A percentile compares a stretch with the other conserved stretches of the same genome.
These are phyloP conservation scores for Diadophis punctatus DNA, from an alignment of 2,113 vertebrate species.

Conservation along the genomic window DNA sequence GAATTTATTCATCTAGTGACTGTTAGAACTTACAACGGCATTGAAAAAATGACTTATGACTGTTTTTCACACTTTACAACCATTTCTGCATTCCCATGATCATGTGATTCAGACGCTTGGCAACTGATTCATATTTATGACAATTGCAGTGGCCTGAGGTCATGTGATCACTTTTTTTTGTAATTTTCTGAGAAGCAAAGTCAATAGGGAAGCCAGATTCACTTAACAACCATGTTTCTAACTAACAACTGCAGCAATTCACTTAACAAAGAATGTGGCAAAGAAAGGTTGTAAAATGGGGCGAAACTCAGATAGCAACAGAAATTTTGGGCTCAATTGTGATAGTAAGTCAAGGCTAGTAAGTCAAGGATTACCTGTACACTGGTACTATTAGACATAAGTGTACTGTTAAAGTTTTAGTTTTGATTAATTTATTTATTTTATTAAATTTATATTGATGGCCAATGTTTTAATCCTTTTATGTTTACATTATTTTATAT, in stretches of 20 bases:
- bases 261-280: too few species aligned
- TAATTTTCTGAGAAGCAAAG: background rate
- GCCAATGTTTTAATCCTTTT: too few species aligned
- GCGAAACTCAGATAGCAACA: background rate
- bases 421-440: too few species aligned
- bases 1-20: background rate
- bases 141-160: background rate
- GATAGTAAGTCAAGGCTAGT: background rate
- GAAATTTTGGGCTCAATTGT: background rate
- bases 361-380: background rate
- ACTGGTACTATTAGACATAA: background rate
- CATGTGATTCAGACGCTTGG: background rate
- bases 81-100: background rate
- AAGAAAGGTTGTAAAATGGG: background rate
- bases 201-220: background rate
- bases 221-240: background rate
- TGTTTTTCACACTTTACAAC: background rate
- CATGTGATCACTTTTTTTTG: background rate
- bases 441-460: too few species aligned
- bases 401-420: background rate
- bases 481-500: background rate
- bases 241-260: too few species aligned
- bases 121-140: background rate
- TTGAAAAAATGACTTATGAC: background rate
- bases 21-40: background rate